phyloP scores from a whole-genome alignment of 2,797 vertebrate genomes.

The Anomalospiza imberbis region DNA sequence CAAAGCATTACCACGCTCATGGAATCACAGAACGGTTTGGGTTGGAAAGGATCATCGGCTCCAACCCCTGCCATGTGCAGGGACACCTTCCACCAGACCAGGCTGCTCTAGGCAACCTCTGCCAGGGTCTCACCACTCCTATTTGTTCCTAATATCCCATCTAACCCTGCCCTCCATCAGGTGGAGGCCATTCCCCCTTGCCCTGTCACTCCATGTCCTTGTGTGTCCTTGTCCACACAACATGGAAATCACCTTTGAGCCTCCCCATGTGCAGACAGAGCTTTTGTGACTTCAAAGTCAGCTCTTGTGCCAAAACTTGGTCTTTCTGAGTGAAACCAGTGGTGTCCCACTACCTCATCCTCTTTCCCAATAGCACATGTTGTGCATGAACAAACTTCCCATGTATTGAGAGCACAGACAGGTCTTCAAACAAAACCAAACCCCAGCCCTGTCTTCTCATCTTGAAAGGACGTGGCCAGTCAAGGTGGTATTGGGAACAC shows the following conservation, averaged over 20 bases:
- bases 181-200: background rate
- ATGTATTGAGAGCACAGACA: background rate
- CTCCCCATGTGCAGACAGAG: background rate
- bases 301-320: background rate
- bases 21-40: background rate
- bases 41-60: background rate
- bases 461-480: accelerated
- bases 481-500: background rate
- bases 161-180: background rate
- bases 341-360: background rate
- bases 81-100: background rate
- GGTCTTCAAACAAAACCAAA: background rate
- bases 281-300: background rate
- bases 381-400: background rate
- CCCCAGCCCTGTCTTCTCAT: background rate
- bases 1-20: background rate
- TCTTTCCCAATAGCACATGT: background rate
- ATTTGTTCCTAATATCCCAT: background rate
- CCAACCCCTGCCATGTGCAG: background rate
- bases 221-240: background rate
- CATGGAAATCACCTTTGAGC: accelerated
- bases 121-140: background rate
- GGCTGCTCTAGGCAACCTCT: background rate
- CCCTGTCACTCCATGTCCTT: background rate
- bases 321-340: background rate